Evolutionary conservation across 2,888 invertebrate species (phyloP).

Genomic region (Polyommatus iphigenia): DNA sequence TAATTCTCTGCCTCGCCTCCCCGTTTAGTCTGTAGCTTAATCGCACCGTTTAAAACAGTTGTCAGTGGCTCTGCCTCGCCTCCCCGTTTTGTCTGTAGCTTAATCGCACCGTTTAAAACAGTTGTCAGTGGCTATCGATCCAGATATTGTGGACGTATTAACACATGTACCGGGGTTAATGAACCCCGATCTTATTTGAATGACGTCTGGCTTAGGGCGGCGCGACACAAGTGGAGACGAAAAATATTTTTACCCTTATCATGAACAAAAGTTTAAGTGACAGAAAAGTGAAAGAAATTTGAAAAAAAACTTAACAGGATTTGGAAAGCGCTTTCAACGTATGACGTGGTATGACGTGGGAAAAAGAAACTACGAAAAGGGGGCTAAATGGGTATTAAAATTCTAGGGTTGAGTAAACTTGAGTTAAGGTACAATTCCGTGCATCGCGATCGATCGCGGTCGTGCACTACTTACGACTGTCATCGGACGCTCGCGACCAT

Average conservation of each 20-base stretch:
- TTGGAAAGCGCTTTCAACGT: no score
- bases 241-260: neutral
- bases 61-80: slow-evolving; percentile 15
- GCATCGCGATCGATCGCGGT: no score
- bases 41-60: neutral
- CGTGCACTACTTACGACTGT: no score
- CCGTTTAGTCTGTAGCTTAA: neutral
- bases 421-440: no score
- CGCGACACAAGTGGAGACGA: neutral
- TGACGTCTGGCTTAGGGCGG: slow-evolving; percentile 16
- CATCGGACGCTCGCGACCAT: no score
- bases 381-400: no score
- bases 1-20: neutral
- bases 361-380: no score
- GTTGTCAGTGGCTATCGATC: slow-evolving; percentile 19
- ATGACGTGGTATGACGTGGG: no score
- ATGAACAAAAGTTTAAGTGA: neutral
- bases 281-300: no score
- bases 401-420: no score
- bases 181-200: slow-evolving; percentile 23
- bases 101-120: neutral
- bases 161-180: neutral
- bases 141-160: slow-evolving; percentile 13
- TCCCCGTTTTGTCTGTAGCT: no score
- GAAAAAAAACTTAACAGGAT: no score